Conservation (phyloP, 1,140 invertebrate species). For the Cydia amplana region DNA sequence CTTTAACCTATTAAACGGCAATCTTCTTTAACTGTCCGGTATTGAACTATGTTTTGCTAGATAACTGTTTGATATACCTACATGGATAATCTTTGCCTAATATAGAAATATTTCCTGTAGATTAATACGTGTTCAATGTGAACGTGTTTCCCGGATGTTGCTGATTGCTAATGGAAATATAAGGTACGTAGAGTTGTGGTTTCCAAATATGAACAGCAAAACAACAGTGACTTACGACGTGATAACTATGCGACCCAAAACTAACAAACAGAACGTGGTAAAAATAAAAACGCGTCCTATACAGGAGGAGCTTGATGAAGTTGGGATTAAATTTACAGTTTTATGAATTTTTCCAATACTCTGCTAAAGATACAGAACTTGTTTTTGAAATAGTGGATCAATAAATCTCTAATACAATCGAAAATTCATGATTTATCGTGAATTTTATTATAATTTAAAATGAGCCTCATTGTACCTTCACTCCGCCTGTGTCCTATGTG, state of each 20-base stretch:
- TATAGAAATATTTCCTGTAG: neutral
- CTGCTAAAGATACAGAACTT: slow-evolving; percentile 2
- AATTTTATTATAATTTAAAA: slow-evolving; percentile 32
- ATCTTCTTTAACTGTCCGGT: slow-evolving; percentile 40
- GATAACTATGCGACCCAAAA: neutral
- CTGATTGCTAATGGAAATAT: neutral
- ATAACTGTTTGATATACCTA: slow-evolving; percentile 22
- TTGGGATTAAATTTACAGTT: neutral
- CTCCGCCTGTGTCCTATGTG: slow-evolving; percentile 18
- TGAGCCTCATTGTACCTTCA: slow-evolving; percentile 29
- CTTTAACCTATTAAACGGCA: slow-evolving; percentile 56
- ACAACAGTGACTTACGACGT: neutral
- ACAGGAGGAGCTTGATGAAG: neutral
- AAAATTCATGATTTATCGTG: slow-evolving; percentile 28
- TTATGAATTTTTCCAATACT: neutral
- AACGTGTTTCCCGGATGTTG: neutral
- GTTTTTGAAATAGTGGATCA: neutral
- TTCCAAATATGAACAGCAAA: neutral
- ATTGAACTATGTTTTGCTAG: slow-evolving; percentile 14
- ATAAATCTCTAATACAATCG: slow-evolving; percentile 28
- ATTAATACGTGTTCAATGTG: slow-evolving; percentile 4
- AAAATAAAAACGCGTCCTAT: neutral
- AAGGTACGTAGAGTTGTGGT: slow-evolving; percentile 7
- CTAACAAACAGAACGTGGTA: slow-evolving; percentile 1
- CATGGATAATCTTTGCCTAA: neutral